Conservation (phyloP, 2,113 vertebrate species). For the Castor canadensis region DNA sequence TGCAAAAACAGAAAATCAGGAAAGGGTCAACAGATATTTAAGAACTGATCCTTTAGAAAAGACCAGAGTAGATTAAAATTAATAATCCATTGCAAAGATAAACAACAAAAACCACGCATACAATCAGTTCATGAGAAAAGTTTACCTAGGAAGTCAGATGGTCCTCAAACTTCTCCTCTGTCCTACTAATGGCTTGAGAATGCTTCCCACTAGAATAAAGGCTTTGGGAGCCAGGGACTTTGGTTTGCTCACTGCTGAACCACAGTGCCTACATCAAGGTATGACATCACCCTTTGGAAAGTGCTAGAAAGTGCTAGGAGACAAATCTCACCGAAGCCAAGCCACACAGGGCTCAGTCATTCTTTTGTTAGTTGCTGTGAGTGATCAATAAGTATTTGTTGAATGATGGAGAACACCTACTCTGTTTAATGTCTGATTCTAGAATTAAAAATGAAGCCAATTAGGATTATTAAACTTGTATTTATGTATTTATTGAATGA, state of each 20-base stretch:
- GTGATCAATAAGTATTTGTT: background rate
- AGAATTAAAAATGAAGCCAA: background rate
- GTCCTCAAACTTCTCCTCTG: constrained; percentile 11
- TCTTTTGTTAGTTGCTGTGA: background rate
- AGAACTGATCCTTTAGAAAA: background rate
- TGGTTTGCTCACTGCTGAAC: background rate
- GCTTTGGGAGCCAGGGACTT: background rate
- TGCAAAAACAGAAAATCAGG: background rate
- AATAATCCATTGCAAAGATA: background rate
- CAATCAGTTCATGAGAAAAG: background rate
- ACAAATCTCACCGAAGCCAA: background rate
- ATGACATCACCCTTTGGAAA: background rate
- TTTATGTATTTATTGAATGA: background rate
- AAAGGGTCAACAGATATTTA: background rate
- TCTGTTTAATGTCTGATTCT: background rate
- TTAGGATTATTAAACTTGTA: background rate
- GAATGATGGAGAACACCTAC: background rate
- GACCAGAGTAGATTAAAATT: background rate
- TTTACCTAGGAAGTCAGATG: background rate
- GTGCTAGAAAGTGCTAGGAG: background rate
- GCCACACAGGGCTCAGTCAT: rapidly evolving
- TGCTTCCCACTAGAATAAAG: background rate
- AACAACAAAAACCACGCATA: background rate
- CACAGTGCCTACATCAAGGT: rapidly evolving
- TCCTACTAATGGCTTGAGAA: background rate